These are phyloP conservation scores for Laupala kohalensis DNA, from an alignment of 1,140 invertebrate species.

Conservation along the genomic window DNA sequence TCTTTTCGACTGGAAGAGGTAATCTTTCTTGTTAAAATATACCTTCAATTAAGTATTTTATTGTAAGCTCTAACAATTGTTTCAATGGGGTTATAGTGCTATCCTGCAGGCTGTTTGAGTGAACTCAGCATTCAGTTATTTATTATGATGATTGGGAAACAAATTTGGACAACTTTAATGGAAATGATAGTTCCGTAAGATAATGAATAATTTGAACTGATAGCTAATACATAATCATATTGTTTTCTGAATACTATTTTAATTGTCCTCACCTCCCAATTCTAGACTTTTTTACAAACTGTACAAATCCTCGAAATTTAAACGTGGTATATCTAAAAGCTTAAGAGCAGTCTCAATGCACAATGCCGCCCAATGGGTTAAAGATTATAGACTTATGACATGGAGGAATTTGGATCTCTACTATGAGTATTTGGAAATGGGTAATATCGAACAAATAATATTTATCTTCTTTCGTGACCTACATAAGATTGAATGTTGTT, in stretches of 20 bases:
- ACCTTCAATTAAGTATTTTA: neutral
- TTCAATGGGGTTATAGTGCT: slow-evolving; percentile 40
- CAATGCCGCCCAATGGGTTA: slow-evolving; percentile 55
- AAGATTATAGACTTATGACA: slow-evolving; percentile 79
- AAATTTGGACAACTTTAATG: slow-evolving; percentile 44
- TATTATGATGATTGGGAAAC: slow-evolving; percentile 58
- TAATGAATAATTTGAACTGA: neutral
- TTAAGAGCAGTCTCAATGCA: no score
- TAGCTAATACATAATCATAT: neutral
- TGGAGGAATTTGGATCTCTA: slow-evolving; percentile 86
- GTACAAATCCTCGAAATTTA: slow-evolving; percentile 50
- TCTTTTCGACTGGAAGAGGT: slow-evolving; percentile 73
- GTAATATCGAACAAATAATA: slow-evolving; percentile 43
- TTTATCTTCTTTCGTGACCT: no score
- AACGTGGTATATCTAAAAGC: slow-evolving; percentile 28
- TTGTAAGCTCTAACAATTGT: slow-evolving; percentile 1
- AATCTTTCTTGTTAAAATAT: neutral
- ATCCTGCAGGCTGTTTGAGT: slow-evolving; percentile 48
- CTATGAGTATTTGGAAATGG: slow-evolving; percentile 96
- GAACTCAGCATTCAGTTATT: slow-evolving; percentile 50
- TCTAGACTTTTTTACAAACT: slow-evolving; percentile 50
- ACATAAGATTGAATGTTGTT: neutral
- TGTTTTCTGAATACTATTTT: neutral
- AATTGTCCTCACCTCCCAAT: neutral
- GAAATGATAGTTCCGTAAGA: slow-evolving; percentile 45